Conservation (phyloP, 1,140 invertebrate genomes). For the Lepeophtheirus salmonis region DNA sequence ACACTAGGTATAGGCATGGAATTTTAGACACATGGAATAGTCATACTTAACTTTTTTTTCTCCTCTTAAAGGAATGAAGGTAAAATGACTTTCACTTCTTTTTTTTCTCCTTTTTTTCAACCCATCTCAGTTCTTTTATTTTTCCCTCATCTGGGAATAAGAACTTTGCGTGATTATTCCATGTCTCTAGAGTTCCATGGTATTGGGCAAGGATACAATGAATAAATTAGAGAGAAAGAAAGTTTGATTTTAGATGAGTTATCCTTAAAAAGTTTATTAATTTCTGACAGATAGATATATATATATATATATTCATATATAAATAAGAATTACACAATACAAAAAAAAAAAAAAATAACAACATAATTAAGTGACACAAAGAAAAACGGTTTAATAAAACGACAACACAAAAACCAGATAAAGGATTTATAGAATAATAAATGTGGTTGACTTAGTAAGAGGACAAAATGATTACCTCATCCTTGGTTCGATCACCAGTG, state of each 20-base stretch:
- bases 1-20: too few species aligned
- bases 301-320: slow-evolving; percentile 1
- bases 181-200: not conserved
- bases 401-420: not conserved
- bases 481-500: not conserved
- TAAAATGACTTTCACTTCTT: not conserved
- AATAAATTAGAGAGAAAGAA: not conserved
- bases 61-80: too few species aligned
- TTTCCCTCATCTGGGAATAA: too few species aligned
- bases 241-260: not conserved
- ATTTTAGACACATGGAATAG: too few species aligned
- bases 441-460: not conserved
- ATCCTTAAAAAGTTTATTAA: not conserved
- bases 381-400: not conserved
- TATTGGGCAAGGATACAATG: not conserved
- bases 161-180: not conserved
- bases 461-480: not conserved
- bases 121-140: too few species aligned
- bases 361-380: not conserved
- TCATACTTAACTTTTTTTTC: too few species aligned
- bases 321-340: not conserved
- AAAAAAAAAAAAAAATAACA: not conserved
- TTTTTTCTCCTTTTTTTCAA: too few species aligned
- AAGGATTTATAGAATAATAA: not conserved
- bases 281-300: too few species aligned